phyloP scores from a whole-genome alignment of 1,140 invertebrate genomes.

The Aphaenogaster floridana region DNA sequence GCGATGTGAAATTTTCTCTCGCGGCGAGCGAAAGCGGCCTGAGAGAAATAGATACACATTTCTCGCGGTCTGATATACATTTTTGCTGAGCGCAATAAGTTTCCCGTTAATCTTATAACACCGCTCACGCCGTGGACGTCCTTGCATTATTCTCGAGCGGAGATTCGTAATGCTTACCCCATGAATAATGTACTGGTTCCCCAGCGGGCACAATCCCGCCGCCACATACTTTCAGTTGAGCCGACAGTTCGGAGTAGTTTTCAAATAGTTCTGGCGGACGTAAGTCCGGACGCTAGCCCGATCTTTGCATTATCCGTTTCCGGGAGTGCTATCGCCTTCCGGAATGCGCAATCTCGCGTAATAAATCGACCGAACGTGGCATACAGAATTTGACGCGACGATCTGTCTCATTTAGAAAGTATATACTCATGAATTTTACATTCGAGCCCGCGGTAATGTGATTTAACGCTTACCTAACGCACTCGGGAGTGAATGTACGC shows the following conservation, averaged over 20 bases:
- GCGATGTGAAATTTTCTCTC: slow-evolving; percentile 36
- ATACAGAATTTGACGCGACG: slow-evolving; percentile 50
- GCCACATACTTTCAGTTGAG: slow-evolving; percentile 77
- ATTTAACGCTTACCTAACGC: slow-evolving; percentile 34
- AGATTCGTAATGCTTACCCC: slow-evolving; percentile 74
- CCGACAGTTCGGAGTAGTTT: slow-evolving; percentile 77
- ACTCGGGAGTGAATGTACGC: neutral
- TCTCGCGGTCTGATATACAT: slow-evolving; percentile 16
- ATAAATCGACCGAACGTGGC: slow-evolving; percentile 58
- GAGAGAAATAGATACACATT: slow-evolving; percentile 12
- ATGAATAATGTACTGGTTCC: slow-evolving; percentile 74
- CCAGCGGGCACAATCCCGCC: slow-evolving; percentile 65
- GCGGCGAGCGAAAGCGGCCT: neutral
- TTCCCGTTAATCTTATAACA: slow-evolving; percentile 73
- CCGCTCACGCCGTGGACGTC: slow-evolving; percentile 60
- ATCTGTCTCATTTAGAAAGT: neutral
- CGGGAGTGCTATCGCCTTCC: slow-evolving; percentile 55
- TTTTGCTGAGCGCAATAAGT: slow-evolving; percentile 70
- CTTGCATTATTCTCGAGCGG: slow-evolving; percentile 72
- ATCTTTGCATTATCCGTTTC: slow-evolving; percentile 75
- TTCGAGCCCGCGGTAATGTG: neutral
- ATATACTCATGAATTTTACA: slow-evolving; percentile 30
- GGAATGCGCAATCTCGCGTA: slow-evolving; percentile 53
- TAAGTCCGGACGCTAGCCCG: slow-evolving; percentile 72
- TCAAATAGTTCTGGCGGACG: slow-evolving; percentile 76